Evolutionary conservation across 1,140 invertebrate species (phyloP).

Genomic region (Helicoverpa armigera): DNA sequence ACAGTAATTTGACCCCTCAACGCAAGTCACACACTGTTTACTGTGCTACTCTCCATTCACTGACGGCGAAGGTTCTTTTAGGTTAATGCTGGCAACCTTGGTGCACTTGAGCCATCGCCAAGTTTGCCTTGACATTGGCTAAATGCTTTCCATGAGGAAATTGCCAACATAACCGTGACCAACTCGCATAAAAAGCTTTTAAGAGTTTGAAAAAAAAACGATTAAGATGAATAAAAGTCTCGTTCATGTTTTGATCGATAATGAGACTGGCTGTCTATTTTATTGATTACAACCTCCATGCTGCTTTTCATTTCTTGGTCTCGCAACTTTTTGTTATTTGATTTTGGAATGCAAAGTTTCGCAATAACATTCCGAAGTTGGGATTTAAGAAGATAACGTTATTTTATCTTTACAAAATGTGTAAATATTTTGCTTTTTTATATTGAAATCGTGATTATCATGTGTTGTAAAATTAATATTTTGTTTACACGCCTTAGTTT

Average conservation of each 20-base stretch:
- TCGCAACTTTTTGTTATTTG: too few relatives aligned
- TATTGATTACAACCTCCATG: too few relatives aligned
- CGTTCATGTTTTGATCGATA: background rate
- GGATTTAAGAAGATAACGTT: too few relatives aligned
- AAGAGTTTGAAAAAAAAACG: constrained; percentile 19
- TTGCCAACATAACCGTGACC: constrained; percentile 23
- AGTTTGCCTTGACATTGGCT: constrained; percentile 53
- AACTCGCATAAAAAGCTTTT: constrained; percentile 13
- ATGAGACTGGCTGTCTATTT: too few relatives aligned
- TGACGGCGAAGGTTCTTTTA: constrained; percentile 6
- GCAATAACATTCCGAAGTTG: too few relatives aligned
- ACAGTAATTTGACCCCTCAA: constrained; percentile 14
- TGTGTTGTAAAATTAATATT: background rate
- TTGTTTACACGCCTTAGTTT: background rate
- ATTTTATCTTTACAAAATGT: too few relatives aligned
- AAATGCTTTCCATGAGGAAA: constrained; percentile 53
- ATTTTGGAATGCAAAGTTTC: too few relatives aligned
- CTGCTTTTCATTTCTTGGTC: too few relatives aligned
- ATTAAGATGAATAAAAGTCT: background rate
- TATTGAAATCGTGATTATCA: background rate
- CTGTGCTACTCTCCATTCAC: constrained; percentile 22
- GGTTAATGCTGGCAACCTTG: background rate
- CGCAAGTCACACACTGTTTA: constrained; percentile 1
- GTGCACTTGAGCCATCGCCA: constrained; percentile 41
- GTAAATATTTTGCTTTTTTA: background rate